Evolutionary conservation across 2,113 vertebrate genomes (phyloP).

Genomic region (Xiphophorus couchianus): DNA sequence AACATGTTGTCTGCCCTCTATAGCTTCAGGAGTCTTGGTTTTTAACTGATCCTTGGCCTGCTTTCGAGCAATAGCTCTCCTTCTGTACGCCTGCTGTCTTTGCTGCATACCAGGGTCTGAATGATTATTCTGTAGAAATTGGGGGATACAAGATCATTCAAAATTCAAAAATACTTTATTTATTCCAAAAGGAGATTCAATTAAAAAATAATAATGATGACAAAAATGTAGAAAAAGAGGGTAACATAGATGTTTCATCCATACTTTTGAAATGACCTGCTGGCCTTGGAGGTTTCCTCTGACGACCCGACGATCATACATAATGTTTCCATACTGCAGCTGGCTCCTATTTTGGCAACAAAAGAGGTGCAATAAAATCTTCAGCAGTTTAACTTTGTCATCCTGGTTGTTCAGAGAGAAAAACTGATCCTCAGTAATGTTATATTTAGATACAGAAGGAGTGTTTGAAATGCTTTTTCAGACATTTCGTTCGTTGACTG

Average conservation of each 20-base stretch:
- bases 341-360: slow-evolving; percentile 69
- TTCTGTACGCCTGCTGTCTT: slow-evolving; percentile 74
- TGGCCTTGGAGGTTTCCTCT: slow-evolving; percentile 88
- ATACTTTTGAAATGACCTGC: slow-evolving; percentile 57
- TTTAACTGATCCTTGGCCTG: slow-evolving; percentile 68
- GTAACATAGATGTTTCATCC: slow-evolving; percentile 14
- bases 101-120: slow-evolving; percentile 74
- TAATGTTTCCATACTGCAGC: slow-evolving; percentile 83
- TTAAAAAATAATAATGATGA: too few relatives aligned
- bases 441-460: too few relatives aligned
- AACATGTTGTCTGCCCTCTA: slow-evolving; percentile 83
- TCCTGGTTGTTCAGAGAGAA: not conserved
- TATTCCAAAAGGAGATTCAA: too few relatives aligned
- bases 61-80: slow-evolving; percentile 72
- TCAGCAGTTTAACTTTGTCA: not conserved
- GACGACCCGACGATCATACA: slow-evolving; percentile 90
- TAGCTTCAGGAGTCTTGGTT: slow-evolving; percentile 76
- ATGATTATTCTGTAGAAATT: slow-evolving; percentile 71
- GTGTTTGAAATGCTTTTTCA: too few relatives aligned
- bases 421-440: not conserved
- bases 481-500: not conserved
- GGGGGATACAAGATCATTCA: not conserved
- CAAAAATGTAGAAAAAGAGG: not conserved
- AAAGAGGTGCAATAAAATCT: not conserved
- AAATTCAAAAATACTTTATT: too few relatives aligned